Conservation (phyloP, 2,797 vertebrate species). For the Heterohyrax brucei region DNA sequence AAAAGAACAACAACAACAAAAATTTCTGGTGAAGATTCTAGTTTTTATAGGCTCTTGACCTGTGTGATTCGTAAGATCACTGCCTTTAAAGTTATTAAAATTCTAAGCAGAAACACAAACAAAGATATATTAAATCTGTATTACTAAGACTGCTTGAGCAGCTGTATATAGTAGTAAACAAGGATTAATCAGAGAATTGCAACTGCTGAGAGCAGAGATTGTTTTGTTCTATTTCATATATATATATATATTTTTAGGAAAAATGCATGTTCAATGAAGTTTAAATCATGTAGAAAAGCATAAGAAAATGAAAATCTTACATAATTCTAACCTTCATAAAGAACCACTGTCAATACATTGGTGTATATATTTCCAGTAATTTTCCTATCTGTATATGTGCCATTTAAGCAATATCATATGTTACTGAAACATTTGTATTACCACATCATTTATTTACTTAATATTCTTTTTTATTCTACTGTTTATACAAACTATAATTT, state of each 20-base stretch:
- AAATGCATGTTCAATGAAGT: background rate
- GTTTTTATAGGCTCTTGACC: background rate
- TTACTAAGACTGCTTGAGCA: background rate
- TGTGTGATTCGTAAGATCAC: background rate
- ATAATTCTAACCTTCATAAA: background rate
- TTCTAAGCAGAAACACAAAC: background rate
- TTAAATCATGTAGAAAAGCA: constrained; percentile 7
- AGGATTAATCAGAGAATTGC: background rate
- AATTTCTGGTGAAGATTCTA: background rate
- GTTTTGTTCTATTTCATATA: background rate
- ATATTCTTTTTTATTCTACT: background rate
- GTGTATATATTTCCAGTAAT: background rate
- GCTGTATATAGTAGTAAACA: constrained; percentile 5
- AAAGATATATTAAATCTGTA: background rate
- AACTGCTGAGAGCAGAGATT: background rate
- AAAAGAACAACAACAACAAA: background rate
- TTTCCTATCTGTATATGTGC: background rate
- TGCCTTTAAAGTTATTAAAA: background rate
- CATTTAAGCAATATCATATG: constrained; percentile 8
- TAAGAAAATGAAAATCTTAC: background rate
- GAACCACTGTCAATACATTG: background rate
- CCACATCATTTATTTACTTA: background rate
- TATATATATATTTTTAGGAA: constrained; percentile 8
- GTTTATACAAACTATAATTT: background rate
- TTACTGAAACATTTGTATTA: background rate